These are phyloP conservation scores for Papilio xuthus DNA, from an alignment of 1,140 invertebrate species.

Conservation along the genomic window DNA sequence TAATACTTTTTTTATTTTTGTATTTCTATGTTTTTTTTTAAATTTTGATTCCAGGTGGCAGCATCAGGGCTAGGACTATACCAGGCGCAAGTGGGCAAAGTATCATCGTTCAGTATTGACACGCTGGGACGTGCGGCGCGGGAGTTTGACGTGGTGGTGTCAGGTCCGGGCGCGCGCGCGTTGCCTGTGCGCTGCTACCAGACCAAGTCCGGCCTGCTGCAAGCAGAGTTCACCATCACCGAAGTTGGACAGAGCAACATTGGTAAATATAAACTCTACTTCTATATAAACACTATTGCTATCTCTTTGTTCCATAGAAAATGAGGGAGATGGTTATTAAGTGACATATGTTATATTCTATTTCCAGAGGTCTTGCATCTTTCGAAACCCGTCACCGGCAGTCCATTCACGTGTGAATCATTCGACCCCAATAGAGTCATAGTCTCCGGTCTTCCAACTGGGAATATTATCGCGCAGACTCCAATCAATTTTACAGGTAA, in stretches of 20 bases:
- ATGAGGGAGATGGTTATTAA: neutral
- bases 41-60: constrained; percentile 83
- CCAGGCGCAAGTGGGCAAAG: constrained; percentile 89
- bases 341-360: neutral
- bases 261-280: constrained; percentile 71
- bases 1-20: too few species aligned
- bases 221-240: constrained; percentile 95
- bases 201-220: constrained; percentile 95
- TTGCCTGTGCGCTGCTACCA: constrained; percentile 96
- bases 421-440: constrained; percentile 93
- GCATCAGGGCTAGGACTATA: constrained; percentile 91
- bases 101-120: constrained; percentile 94
- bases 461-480: constrained; percentile 92
- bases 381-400: constrained; percentile 95
- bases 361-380: constrained; percentile 92
- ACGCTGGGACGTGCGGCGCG: constrained; percentile 91
- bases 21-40: too few species aligned
- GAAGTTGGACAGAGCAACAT: constrained; percentile 86
- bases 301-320: neutral
- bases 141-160: constrained; percentile 95
- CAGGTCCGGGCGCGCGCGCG: constrained; percentile 93
- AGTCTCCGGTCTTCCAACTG: constrained; percentile 87
- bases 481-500: constrained; percentile 91
- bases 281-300: neutral
- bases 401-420: constrained; percentile 97